Evolutionary conservation across 2,888 invertebrate species (phyloP), one percentile per base, ranked within the genome.

Genomic region (Tenthredo scrophulariae): DNA sequence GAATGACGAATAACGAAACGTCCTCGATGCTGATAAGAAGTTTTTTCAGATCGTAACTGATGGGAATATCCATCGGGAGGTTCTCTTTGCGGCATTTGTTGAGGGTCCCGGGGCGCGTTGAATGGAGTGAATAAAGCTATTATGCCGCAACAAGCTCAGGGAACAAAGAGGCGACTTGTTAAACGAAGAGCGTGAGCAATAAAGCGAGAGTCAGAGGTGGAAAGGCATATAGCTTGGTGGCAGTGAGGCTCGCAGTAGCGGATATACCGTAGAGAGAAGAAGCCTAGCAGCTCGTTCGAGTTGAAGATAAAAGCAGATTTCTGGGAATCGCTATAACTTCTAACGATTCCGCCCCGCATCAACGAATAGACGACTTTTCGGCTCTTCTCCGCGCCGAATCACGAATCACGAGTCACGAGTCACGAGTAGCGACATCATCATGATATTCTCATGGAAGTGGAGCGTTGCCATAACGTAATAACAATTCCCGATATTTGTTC

Each of bases 91-190:
- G 26, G 58, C 26, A 15, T 58, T 58, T 13, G 10, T 62, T 37
- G 37, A 33, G 37, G 58, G n/a, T 58, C 58, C 10, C 37, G 26
- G 22, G 29, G 58, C 37, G 43, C 65, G 29, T 46, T 62, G 37
- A 43, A 83, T 67, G 50, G 83, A 83, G 83, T 83, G 83, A 83
- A 83, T 83, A 83, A 70, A 83, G 83, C 67, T 83, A 83, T 83
- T 83, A 83, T 83, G 83, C 67, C 26, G 46, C 46, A 83, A 83
- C 83, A 46, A 46, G 67, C 46, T 70, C 26, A 13, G 3, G 29
- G 83, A 83, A 83, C 83, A 83, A 83, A 83, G 83, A 83, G 29
- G 13, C 50, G 83, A 83, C 70, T 83, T 83, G 83, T 83, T 83
- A 83, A 83, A 83, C 70, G 62, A 65, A 80, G 62, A 80, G 80